phyloP scores from a whole-genome alignment of 2,797 vertebrate genomes.

The Pampus argenteus region DNA sequence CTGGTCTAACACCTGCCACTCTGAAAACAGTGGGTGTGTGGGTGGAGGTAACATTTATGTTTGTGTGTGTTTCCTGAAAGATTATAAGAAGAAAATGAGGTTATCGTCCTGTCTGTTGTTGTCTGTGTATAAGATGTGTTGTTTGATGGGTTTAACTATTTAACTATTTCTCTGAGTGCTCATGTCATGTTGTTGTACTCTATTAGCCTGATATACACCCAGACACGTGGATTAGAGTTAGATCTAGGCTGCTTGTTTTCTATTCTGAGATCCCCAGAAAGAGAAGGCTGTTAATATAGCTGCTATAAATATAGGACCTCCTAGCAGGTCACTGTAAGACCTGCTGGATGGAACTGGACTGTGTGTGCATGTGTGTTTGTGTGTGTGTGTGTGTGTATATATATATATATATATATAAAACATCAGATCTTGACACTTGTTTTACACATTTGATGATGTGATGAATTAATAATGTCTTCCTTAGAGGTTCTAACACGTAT shows the following conservation, averaged over 20 bases:
- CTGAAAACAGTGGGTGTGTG: constrained; percentile 10
- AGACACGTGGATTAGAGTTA: constrained; percentile 58
- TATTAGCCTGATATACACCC: constrained; percentile 34
- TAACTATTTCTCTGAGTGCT: constrained; percentile 23
- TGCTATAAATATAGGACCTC: constrained; percentile 76
- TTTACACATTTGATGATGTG: not conserved
- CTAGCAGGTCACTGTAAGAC: constrained; percentile 61
- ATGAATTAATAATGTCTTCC: not conserved
- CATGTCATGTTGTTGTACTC: constrained; percentile 22
- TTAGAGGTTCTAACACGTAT: no score
- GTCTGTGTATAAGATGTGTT: constrained; percentile 5
- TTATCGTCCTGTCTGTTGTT: constrained; percentile 5
- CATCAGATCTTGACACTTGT: not conserved
- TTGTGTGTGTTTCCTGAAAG: constrained; percentile 19
- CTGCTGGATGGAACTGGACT: constrained; percentile 44
- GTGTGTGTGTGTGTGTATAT: not conserved
- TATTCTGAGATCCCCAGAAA: constrained; percentile 76
- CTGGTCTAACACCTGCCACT: constrained; percentile 69
- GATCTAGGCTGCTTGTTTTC: constrained; percentile 64
- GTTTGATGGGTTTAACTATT: constrained; percentile 36
- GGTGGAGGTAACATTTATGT: not conserved
- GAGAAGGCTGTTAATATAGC: constrained; percentile 77
- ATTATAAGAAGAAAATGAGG: constrained; percentile 1
- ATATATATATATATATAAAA: not conserved
- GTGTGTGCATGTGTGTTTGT: constrained; percentile 19